A percentile compares a stretch with the other conserved stretches of the same genome.
These are phyloP conservation scores for Cordilura impudica DNA, from an alignment of 2,888 invertebrate genomes.

Conservation along the genomic window DNA sequence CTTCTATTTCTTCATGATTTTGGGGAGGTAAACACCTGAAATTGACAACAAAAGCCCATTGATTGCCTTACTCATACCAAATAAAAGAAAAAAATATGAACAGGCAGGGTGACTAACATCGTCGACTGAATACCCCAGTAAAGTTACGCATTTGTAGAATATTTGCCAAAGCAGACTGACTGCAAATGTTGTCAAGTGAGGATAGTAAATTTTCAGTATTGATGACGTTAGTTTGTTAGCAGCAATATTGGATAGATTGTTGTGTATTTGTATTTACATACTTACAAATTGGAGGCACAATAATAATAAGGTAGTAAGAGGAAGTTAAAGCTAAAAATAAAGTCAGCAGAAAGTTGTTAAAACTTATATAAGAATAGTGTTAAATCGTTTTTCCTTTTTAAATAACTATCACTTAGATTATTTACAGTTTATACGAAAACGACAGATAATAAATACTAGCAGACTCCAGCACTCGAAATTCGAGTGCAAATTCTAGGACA, in stretches of 20 bases:
- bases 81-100: background rate
- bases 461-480: too few species aligned
- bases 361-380: too few species aligned
- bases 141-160: conserved; percentile 19
- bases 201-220: conserved; percentile 43
- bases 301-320: background rate
- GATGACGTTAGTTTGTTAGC: conserved; percentile 28
- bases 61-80: conserved; percentile 56
- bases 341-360: too few species aligned
- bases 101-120: conserved; percentile 10
- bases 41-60: conserved; percentile 65
- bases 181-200: conserved; percentile 42
- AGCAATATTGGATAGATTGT: background rate
- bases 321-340: background rate
- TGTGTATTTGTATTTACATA: background rate
- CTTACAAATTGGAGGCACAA: background rate
- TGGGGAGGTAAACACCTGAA: conserved; percentile 62
- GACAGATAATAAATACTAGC: too few species aligned
- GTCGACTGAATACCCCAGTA: background rate
- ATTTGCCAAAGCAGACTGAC: conserved; percentile 22
- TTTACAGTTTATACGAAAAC: too few species aligned
- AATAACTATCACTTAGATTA: too few species aligned
- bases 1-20: conserved; percentile 6
- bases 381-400: too few species aligned
- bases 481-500: too few species aligned